Evolutionary conservation across 2,113 vertebrate species (phyloP).

Genomic region (Morone chrysops): DNA sequence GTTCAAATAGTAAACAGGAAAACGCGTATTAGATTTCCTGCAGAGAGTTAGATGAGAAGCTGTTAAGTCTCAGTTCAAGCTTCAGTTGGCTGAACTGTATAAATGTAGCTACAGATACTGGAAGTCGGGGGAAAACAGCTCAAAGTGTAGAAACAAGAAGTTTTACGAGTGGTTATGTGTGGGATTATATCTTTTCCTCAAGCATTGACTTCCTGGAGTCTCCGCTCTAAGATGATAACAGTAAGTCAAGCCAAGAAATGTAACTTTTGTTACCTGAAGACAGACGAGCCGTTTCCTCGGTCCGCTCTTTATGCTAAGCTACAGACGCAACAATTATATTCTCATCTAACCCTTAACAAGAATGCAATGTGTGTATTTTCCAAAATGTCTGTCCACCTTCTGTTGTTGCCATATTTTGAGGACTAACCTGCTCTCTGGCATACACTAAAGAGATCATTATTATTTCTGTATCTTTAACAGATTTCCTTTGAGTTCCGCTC

Average conservation of each 20-base stretch:
- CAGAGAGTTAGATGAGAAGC: not conserved
- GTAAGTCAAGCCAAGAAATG: not conserved
- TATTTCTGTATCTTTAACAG: conserved; percentile 71
- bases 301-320: not conserved
- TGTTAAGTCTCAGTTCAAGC: not conserved
- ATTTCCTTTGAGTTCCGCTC: conserved; percentile 98
- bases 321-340: not conserved
- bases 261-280: not conserved
- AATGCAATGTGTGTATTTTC: not conserved
- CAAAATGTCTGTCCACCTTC: not conserved
- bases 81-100: not conserved
- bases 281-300: not conserved
- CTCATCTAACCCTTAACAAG: not conserved
- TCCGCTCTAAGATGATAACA: not conserved
- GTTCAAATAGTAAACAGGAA: not conserved
- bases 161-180: not conserved
- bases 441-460: not conserved
- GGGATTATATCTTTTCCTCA: not conserved
- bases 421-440: not conserved
- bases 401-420: not conserved
- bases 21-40: not conserved
- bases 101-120: not conserved
- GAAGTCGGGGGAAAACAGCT: not conserved
- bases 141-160: not conserved
- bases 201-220: not conserved